Percentiles rank a stretch among this genome's conserved stretches.
phyloP scores from a whole-genome alignment of 2,888 invertebrate genomes.

The Saturnia japonica region DNA sequence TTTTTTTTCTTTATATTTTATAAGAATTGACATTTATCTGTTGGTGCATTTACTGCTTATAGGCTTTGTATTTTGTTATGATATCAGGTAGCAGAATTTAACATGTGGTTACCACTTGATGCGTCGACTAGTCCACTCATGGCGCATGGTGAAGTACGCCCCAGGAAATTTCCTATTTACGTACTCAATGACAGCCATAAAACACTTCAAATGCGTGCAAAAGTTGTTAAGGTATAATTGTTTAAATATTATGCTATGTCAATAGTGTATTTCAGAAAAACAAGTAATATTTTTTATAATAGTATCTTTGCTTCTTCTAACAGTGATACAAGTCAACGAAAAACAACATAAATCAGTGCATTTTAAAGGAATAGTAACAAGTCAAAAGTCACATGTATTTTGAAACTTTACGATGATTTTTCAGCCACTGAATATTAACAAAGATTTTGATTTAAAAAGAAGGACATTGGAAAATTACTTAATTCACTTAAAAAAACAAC shows the following conservation, averaged over 20 bases:
- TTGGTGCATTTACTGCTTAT: neutral
- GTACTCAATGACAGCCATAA: slow-evolving; percentile 97
- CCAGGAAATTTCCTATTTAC: slow-evolving; percentile 92
- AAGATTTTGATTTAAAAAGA: too few species aligned
- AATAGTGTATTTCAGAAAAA: neutral
- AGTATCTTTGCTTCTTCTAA: too few species aligned
- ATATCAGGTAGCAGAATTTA: slow-evolving; percentile 93
- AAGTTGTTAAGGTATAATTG: slow-evolving; percentile 85
- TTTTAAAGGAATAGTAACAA: too few species aligned
- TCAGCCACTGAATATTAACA: too few species aligned
- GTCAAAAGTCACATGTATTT: too few species aligned
- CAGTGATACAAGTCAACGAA: too few species aligned
- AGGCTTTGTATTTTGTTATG: neutral
- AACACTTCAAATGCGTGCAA: slow-evolving; percentile 92
- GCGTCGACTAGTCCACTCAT: slow-evolving; percentile 79
- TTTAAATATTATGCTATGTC: neutral
- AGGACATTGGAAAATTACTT: too few species aligned
- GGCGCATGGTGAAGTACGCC: slow-evolving; percentile 86
- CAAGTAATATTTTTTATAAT: too few species aligned
- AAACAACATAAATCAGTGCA: too few species aligned
- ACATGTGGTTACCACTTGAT: slow-evolving; percentile 96
- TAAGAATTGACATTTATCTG: neutral
- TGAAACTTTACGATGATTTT: too few species aligned
- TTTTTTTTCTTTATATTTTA: neutral
- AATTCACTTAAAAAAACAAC: too few species aligned